Percentiles rank a stretch among this genome's conserved stretches.
Conservation (phyloP, 2,888 invertebrate species). For the Ennomos fuscantarius region DNA sequence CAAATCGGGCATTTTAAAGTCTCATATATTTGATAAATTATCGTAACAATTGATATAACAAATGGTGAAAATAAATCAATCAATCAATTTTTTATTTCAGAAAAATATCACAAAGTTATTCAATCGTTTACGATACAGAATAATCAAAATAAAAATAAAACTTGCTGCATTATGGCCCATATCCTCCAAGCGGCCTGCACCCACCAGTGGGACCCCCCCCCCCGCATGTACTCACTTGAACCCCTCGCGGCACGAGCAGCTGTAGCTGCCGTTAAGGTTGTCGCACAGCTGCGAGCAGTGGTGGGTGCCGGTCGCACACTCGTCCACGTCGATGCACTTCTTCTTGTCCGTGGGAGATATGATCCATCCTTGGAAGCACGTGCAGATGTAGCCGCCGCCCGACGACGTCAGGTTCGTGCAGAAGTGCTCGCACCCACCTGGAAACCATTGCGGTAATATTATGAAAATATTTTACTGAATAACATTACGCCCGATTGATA, state of each 20-base stretch:
- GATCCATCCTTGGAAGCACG: slow-evolving; percentile 94
- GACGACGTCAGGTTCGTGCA: slow-evolving; percentile 91
- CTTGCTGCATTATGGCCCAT: too few species aligned
- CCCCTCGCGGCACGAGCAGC: slow-evolving; percentile 94
- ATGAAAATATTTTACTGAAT: not conserved
- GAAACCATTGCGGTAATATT: slow-evolving; percentile 31
- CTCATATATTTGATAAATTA: too few species aligned
- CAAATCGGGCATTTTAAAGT: too few species aligned
- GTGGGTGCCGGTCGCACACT: slow-evolving; percentile 92
- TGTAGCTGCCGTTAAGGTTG: slow-evolving; percentile 96
- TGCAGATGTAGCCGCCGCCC: slow-evolving; percentile 92
- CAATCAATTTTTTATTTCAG: too few species aligned
- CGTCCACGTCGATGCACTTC: slow-evolving; percentile 95
- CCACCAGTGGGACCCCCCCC: too few species aligned
- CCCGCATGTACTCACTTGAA: slow-evolving; percentile 84
- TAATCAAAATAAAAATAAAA: too few species aligned
- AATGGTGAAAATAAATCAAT: too few species aligned
- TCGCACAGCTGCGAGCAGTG: slow-evolving; percentile 97
- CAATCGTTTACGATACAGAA: too few species aligned
- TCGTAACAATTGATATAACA: too few species aligned
- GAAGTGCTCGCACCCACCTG: slow-evolving; percentile 96
- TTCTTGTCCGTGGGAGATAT: slow-evolving; percentile 92
- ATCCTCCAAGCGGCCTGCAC: too few species aligned
- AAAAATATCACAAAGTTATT: too few species aligned
- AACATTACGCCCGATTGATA: too few species aligned